phyloP scores from a whole-genome alignment of 2,797 vertebrate genomes.

The Enteromius paludinosus region DNA sequence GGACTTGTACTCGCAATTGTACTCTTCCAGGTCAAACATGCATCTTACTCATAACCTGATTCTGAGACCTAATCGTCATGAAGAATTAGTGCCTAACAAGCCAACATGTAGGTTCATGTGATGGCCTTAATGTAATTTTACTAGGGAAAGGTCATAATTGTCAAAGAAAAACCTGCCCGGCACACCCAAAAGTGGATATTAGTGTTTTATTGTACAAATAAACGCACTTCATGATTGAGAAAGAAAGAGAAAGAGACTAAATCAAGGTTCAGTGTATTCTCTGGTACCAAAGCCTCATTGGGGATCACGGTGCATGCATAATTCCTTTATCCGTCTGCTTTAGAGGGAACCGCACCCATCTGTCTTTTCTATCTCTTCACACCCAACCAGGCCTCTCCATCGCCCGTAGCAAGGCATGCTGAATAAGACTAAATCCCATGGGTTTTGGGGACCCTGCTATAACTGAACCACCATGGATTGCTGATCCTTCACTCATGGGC shows the following conservation, averaged over 20 bases:
- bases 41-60: neutral
- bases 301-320: slow-evolving; percentile 71
- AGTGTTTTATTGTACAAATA: slow-evolving; percentile 8
- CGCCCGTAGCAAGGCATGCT: slow-evolving; percentile 69
- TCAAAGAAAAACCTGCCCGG: neutral
- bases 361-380: slow-evolving; percentile 17
- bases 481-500: slow-evolving; percentile 56
- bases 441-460: slow-evolving; percentile 57
- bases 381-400: slow-evolving; percentile 43
- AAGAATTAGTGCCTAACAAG: neutral
- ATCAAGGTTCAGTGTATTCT: neutral
- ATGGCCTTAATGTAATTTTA: slow-evolving; percentile 8
- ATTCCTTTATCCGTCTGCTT: slow-evolving; percentile 68
- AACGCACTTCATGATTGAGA: neutral
- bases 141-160: neutral
- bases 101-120: slow-evolving; percentile 13
- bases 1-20: neutral
- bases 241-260: slow-evolving; percentile 10
- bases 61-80: neutral
- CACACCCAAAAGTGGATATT: slow-evolving; percentile 13
- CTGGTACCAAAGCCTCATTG: slow-evolving; percentile 66
- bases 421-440: slow-evolving; percentile 65
- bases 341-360: slow-evolving; percentile 28
- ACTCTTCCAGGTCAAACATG: neutral
- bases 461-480: slow-evolving; percentile 62